Evolutionary conservation across 2,888 invertebrate genomes (phyloP).

Genomic region (Mythimna vitellina): DNA sequence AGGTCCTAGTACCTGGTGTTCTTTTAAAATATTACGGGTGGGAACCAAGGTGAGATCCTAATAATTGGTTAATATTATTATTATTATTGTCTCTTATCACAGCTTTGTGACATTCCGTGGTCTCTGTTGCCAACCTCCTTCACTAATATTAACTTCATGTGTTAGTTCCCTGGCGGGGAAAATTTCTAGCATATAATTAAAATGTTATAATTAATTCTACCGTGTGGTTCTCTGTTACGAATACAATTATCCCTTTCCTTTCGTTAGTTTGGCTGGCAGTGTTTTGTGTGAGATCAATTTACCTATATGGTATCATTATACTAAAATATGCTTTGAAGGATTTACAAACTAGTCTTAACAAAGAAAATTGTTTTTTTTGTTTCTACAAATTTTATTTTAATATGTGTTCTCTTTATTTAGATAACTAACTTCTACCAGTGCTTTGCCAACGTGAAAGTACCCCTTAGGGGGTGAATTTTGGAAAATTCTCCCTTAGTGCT

Average conservation of each 20-base stretch:
- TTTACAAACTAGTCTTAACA: not conserved
- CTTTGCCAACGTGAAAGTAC: too few species aligned
- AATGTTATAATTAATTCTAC: conserved; percentile 49
- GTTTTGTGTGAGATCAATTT: conserved; percentile 27
- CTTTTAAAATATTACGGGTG: too few species aligned
- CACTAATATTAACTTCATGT: conserved; percentile 40
- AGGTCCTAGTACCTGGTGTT: too few species aligned
- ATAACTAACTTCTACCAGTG: too few species aligned
- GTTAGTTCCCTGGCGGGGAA: conserved; percentile 33
- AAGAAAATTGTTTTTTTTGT: not conserved
- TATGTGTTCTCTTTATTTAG: too few species aligned
- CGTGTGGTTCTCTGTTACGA: conserved; percentile 26
- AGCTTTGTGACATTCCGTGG: not conserved
- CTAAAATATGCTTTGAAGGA: not conserved
- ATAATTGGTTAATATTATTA: too few species aligned
- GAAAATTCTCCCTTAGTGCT: too few species aligned
- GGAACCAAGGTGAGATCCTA: too few species aligned
- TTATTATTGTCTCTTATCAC: not conserved
- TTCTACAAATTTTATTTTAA: not conserved
- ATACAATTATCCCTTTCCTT: conserved; percentile 54
- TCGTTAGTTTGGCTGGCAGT: conserved; percentile 30
- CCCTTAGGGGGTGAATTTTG: too few species aligned
- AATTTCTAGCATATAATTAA: conserved; percentile 50
- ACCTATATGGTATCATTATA: not conserved
- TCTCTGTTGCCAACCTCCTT: conserved; percentile 30